Base-by-base conservation (phyloP, 2,888 invertebrate genomes). In the Eupithecia tripunctaria region DNA sequence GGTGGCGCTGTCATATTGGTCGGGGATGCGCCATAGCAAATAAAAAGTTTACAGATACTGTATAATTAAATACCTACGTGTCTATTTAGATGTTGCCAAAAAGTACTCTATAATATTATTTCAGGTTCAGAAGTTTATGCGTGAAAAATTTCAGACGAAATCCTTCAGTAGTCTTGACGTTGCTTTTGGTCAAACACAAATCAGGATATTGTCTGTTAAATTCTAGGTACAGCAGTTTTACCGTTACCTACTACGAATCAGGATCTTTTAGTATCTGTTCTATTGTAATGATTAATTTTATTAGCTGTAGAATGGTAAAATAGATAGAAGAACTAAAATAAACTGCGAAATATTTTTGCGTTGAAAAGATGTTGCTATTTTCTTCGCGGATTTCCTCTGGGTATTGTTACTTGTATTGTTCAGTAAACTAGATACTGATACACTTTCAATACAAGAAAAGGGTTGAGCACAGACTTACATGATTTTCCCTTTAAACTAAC, bases 351-450 rank as follows among this genome's bases (percentile, higher is more conserved):
- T 29, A 60, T 60, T 29, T 29, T 60, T 29, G 56, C 25, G 21
- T 56, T 56, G 56, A 56, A 25, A 60, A 29, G 27, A 36, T 62
- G 43, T 27, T 60, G 66, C 51, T 38, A 69, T 62, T 69, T 21
- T 62, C 51, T 62, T 56, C 41, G 41, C 18, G 38, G 56, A 73
- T 73, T 70, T 70, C 73, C 70, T 73, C 36, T n/a, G 70, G 70
- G 70, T 32, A 73, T 73, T 32, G 41, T 43, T 38, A 29, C 41
- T 70, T 56, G 63, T 60, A 72, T 66, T 69, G 68, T 69, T 60
- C 47, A 47, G 51, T 47, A 47, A 72, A 69, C 60, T 62, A 65
- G 59, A 32, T 43, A 66, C 65, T 38, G 66, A 41, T 70, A 66
- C 38, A 51, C 36, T 70, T 63, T 43, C 68, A 69, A 68, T 62